These are phyloP conservation scores for Sebastes paucispinis DNA, from an alignment of 2,797 vertebrate genomes.

Conservation along the genomic window DNA sequence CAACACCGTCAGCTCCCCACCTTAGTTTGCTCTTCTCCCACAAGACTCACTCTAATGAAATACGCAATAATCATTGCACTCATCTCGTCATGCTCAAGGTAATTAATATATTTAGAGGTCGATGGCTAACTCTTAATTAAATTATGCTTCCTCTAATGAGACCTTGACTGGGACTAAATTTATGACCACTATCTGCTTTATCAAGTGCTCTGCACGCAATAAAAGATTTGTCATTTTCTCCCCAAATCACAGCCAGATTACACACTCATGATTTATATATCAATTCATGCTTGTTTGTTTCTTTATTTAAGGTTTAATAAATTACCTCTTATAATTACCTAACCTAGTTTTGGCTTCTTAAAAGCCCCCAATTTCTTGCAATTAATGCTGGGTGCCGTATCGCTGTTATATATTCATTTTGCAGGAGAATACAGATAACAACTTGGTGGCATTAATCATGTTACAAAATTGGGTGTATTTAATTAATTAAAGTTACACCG, in stretches of 20 bases:
- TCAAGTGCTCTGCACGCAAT: constrained; percentile 88
- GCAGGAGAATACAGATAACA: constrained; percentile 89
- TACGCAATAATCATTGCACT: constrained; percentile 91
- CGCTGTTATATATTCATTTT: constrained; percentile 89
- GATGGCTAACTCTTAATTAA: constrained; percentile 94
- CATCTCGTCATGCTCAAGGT: constrained; percentile 98
- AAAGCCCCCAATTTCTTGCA: constrained; percentile 78
- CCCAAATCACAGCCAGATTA: constrained; percentile 88
- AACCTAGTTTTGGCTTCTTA: constrained; percentile 77
- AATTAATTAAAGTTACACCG: constrained; percentile 85
- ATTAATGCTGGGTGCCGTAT: constrained; percentile 82
- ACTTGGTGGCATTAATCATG: constrained; percentile 91
- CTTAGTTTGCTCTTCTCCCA: constrained; percentile 88
- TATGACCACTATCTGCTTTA: constrained; percentile 97
- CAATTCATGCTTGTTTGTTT: constrained; percentile 99
- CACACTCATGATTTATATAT: constrained; percentile 94
- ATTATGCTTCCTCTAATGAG: constrained; percentile 97
- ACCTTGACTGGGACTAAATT: constrained; percentile 94
- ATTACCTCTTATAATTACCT: constrained; percentile 92
- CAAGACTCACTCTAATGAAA: constrained; percentile 94
- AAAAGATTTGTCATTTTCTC: constrained; percentile 94
- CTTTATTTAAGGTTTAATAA: constrained; percentile 88
- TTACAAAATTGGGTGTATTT: constrained; percentile 84
- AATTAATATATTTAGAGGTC: constrained; percentile 98
- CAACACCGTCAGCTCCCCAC: constrained; percentile 84